These are phyloP conservation scores for Sebastes paucispinis DNA, from an alignment of 2,797 vertebrate genomes.

Conservation along the genomic window DNA sequence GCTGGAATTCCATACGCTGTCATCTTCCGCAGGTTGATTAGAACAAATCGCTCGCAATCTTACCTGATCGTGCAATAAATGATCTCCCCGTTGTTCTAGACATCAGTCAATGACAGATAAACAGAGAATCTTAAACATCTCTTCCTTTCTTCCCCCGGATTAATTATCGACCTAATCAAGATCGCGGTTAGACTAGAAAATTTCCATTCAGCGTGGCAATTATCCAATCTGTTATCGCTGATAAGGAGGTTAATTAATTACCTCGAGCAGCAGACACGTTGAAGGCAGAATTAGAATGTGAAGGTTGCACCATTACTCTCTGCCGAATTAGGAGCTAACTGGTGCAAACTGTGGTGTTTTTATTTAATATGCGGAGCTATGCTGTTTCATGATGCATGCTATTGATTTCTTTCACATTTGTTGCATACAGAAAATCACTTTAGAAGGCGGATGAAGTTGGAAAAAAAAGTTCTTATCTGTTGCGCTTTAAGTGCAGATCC, in stretches of 20 bases:
- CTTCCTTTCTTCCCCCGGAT: constrained; percentile 44
- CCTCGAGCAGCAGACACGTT: constrained; percentile 39
- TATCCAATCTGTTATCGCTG: constrained; percentile 65
- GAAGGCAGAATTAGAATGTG: constrained; percentile 44
- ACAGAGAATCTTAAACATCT: constrained; percentile 50
- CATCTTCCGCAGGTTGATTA: constrained; percentile 27
- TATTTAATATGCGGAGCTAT: not conserved
- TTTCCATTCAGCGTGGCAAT: constrained; percentile 65
- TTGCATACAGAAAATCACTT: not conserved
- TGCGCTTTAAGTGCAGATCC: not conserved
- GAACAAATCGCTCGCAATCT: constrained; percentile 41
- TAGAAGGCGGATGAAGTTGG: not conserved
- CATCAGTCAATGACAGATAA: constrained; percentile 66
- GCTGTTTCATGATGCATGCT: not conserved
- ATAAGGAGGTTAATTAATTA: constrained; percentile 76
- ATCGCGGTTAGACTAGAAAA: constrained; percentile 58
- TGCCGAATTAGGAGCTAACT: constrained; percentile 32
- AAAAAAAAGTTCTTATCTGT: not conserved
- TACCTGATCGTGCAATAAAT: constrained; percentile 57
- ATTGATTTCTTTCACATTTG: constrained; percentile 19
- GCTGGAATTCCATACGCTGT: not conserved
- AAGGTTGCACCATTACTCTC: constrained; percentile 55
- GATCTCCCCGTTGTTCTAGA: constrained; percentile 49
- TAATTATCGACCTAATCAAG: constrained; percentile 74
- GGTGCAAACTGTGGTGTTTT: not conserved